Conservation (phyloP, 2,113 vertebrate genomes). For the Neolamprologus sp. region DNA sequence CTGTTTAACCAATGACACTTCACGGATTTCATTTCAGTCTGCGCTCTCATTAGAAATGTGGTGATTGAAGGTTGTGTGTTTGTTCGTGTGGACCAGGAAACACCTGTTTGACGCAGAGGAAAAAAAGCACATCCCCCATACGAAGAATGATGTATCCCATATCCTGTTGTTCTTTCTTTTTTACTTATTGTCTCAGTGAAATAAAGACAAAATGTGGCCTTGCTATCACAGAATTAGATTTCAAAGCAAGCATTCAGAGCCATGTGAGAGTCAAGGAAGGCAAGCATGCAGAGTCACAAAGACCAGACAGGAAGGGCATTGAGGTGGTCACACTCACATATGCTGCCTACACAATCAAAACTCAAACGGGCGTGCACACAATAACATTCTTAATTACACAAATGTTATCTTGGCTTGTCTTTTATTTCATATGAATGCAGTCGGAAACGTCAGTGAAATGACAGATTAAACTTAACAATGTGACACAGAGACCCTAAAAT, state of each 20-base stretch:
- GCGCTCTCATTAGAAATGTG: conserved; percentile 13
- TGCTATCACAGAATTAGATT: conserved; percentile 39
- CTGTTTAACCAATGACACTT: conserved; percentile 13
- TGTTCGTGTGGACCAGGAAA: conserved; percentile 37
- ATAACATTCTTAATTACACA: background rate
- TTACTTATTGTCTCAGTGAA: conserved; percentile 40
- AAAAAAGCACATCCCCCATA: conserved; percentile 2
- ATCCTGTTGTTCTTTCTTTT: conserved; percentile 48
- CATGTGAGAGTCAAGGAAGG: conserved; percentile 31
- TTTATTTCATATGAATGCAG: background rate
- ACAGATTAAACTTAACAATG: background rate
- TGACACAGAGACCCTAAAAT: background rate
- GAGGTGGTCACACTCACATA: background rate
- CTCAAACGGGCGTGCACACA: background rate
- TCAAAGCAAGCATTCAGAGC: conserved; percentile 27
- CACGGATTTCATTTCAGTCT: conserved; percentile 18
- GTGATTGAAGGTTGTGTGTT: conserved; percentile 14
- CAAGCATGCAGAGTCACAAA: conserved; percentile 5
- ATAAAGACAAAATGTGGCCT: conserved; percentile 28
- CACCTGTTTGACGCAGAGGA: conserved; percentile 44
- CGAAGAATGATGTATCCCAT: conserved; percentile 53
- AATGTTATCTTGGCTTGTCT: background rate
- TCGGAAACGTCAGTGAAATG: background rate
- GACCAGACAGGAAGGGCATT: conserved; percentile 16
- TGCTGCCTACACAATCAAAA: background rate